Evolutionary conservation across 2,888 invertebrate species (phyloP).

Genomic region (Tenthredo amoena): DNA sequence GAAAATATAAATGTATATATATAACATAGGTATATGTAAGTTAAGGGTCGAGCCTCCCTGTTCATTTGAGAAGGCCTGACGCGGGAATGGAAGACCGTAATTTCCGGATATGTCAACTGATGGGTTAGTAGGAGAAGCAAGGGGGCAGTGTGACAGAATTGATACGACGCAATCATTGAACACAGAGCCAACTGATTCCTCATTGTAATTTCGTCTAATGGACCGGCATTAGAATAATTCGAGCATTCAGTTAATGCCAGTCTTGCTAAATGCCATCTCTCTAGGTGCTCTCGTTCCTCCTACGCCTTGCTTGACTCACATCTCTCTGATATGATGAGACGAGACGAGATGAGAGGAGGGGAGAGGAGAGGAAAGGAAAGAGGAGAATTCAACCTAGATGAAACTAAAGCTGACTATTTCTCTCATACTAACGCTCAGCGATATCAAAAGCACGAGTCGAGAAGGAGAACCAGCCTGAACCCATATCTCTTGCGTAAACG

Average conservation of each 20-base stretch:
- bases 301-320: neutral
- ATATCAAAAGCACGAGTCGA: neutral
- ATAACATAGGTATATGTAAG: neutral
- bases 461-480: conserved; percentile 2
- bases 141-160: conserved; percentile 5
- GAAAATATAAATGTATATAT: too few species aligned
- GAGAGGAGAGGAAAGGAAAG: neutral
- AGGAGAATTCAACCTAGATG: neutral
- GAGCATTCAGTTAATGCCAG: conserved; percentile 24
- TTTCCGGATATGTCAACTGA: conserved; percentile 30
- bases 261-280: conserved; percentile 5
- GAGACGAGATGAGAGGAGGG: neutral
- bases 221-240: conserved; percentile 14
- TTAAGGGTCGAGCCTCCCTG: neutral
- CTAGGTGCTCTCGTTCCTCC: neutral
- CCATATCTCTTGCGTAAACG: conserved; percentile 15
- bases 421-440: neutral
- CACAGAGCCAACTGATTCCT: conserved; percentile 15
- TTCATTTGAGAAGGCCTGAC: neutral
- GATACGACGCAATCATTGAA: conserved; percentile 28
- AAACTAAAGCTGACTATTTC: neutral
- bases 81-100: conserved; percentile 20
- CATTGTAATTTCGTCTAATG: conserved; percentile 35
- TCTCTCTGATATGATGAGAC: neutral
- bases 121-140: neutral